Evolutionary conservation across 2,797 vertebrate species (phyloP), one percentile per base, ranked within the genome.

Genomic region (Remorina albescens): DNA sequence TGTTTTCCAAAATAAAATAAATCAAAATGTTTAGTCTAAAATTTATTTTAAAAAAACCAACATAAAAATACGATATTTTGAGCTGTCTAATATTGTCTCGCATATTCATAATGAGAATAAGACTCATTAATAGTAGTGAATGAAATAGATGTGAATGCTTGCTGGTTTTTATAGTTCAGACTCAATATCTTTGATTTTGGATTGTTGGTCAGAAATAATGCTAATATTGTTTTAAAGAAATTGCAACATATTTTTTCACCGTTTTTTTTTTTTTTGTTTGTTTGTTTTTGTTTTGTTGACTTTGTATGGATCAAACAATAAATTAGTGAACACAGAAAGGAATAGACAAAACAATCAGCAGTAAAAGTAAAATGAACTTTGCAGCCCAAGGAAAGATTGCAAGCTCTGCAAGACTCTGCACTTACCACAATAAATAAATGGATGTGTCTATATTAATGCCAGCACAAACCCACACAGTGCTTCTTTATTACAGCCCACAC

Each of bases 401-500:
- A 49, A n/a, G n/a, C n/a, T n/a, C n/a, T n/a, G 5, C 46, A 5
- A 49, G 46, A 25, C 46, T 21, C 46, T 8, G 34, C 63, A 34
- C 30, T 53, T 6, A 53, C n/a, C 37, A 26, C n/a, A 39, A 19
- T 16, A 18, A 51, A 61, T 49, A 25, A 49, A 25, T 25, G 11
- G 23, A 49, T 49, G 47, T 21, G 21, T 25, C 47, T 12, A 15
- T 49, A 39, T 62, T 39, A 19, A 71, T 8, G 32, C 32, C 54
- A 58, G 25, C 53, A 44, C 37, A 30, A 47, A 44, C 54, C 60
- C 67, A 77, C 62, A 49, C 47, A 51, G 10, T 44, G 50, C 32
- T 25, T 34, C 30, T 53, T 50, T 23, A 49, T 49, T 28, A 53
- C 37, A 47, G 39, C 26, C 32, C 46, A 47, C 46, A 47, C 46